Evolutionary conservation across 2,113 vertebrate species (phyloP), one percentile per base, ranked within the genome.

Genomic region (Corythoichthys intestinalis): DNA sequence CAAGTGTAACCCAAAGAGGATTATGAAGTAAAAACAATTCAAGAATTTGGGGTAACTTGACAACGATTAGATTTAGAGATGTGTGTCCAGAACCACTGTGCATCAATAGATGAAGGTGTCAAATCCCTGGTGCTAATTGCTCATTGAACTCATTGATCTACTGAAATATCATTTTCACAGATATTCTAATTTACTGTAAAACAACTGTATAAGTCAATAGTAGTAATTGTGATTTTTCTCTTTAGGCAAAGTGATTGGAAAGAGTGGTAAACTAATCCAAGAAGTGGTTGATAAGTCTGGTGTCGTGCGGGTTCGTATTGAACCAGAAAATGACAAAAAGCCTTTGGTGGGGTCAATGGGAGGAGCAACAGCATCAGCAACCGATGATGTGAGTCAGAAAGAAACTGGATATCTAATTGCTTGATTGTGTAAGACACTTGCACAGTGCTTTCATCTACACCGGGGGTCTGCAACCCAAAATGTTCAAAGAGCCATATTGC

Each of bases 251-350:
- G 97, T 99, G 78, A 98, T 99, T 78, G 97, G 97, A 80, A 99
- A 98, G 93, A 99, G 96, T 74, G 97, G 97, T 71, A 99, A 99
- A 86, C 92, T 98, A 83, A 99, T 99, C 92, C 97, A 98, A 81
- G 97, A 99, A 73, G 97, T 98, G 83, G 97, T 99, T 69, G 96
- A 99, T 87, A 99, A 99, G 85, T 99, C 97, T 4, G 97, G 97
- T 38, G 97, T 98, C 80, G 96, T 99, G 70, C 92, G 96, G 86
- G 97, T 99, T 79, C 93, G 96, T 80, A 97, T 98, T 81, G 96
- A 98, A 86, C 95, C 96, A 1, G 97, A 99, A 91, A 98, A 95
- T 60, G 96, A 98, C 87, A 98, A 98, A 86, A 99, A 96, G 85
- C 92, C 94, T 54, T 83, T 92, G 35, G 89, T 93, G 67, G 91